Base-by-base conservation (phyloP, 2,113 vertebrate species). In the Corvus moneduloides region DNA sequence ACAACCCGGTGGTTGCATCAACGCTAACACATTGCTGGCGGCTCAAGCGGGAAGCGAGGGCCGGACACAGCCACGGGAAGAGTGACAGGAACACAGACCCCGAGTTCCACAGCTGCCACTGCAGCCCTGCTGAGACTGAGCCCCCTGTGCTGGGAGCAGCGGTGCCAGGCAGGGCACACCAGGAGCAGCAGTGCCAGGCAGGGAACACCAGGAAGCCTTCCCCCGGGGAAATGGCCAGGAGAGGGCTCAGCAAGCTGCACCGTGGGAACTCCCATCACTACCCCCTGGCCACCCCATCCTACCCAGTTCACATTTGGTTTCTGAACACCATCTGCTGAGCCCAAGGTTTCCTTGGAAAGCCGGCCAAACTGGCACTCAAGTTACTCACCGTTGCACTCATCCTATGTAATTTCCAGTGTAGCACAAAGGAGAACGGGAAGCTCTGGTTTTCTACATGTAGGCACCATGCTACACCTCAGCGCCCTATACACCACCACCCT, bases 351-450 rank as follows among this genome's bases (percentile, higher is more conserved):
- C 91, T 94, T 78, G 94, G 55, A n/a, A 89, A 74, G 39, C 81
- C 20, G 83, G 89, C 95, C 96, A 95, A 94, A 87, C 94, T 97
- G 96, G 97, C 96, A 81, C 97, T 97, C 94, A 7, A 58, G 96
- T 97, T 95, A 85, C 94, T 80, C 94, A 97, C 97, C 17, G 21
- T 19, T 90, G 89, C 83, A 81, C 87, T 94, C 81, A 58, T n/a
- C 81, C 87, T 41, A 54, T 8, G 81, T 44, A 32, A 93, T 92
- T 96, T 95, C 96, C 97, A 97, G 97, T 95, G 97, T 61, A 97
- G 94, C 95, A 93, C 93, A 91, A 89, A 95, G 96, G 96, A 97
- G 96, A 97, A 97, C 9, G 66, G 97, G 97, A 98, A 97, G 97
- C 96, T 98, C 97, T 95, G 94, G 85, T 88, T 95, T 85, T 91